phyloP scores from a whole-genome alignment of 2,797 vertebrate species.

The Cynopterus sphinx region DNA sequence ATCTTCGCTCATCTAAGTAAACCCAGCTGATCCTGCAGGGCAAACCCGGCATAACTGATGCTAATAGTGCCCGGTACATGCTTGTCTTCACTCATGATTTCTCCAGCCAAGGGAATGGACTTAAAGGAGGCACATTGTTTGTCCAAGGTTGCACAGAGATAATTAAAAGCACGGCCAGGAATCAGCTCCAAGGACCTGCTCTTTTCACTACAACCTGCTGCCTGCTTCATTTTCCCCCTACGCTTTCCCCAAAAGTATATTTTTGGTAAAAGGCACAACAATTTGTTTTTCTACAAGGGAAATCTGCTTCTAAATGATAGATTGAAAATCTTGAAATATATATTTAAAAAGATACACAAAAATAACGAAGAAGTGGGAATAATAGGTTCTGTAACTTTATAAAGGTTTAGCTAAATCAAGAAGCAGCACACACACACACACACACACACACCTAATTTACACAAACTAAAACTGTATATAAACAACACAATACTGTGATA shows the following conservation, averaged over 20 bases:
- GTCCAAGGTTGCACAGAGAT: neutral
- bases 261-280: constrained; percentile 83
- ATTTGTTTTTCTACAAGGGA: constrained; percentile 84
- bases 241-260: constrained; percentile 83
- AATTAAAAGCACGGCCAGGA: neutral
- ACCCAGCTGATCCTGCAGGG: neutral
- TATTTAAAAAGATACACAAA: constrained; percentile 85
- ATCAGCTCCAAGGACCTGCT: neutral
- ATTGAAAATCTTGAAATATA: constrained; percentile 83
- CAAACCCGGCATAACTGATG: neutral
- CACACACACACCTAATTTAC: constrained; percentile 68
- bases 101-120: neutral
- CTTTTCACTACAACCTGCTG: neutral
- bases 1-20: neutral
- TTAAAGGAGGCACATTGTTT: neutral
- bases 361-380: constrained; percentile 79
- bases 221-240: neutral
- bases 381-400: constrained; percentile 81
- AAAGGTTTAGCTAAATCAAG: constrained; percentile 78
- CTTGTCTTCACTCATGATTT: neutral
- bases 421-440: constrained; percentile 76
- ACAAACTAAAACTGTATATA: constrained; percentile 83
- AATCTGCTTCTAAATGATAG: constrained; percentile 83
- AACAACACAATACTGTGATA: constrained; percentile 84
- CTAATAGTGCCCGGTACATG: neutral